Evolutionary conservation across 2,113 vertebrate species (phyloP).

Genomic region (Sceloporus tristichus): DNA sequence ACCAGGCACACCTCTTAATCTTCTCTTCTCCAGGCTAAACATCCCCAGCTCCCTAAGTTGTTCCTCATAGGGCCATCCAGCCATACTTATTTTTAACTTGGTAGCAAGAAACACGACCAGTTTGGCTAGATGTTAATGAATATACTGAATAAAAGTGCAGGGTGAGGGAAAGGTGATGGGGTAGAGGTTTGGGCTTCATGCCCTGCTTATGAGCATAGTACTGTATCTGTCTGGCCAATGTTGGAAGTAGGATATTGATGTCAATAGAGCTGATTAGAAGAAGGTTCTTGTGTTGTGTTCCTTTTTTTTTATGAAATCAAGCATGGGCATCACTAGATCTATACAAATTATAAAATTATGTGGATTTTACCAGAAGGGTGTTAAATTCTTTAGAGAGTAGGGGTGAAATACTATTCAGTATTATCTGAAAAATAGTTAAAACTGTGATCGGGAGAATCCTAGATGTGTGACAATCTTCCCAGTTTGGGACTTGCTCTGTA

Average conservation of each 20-base stretch:
- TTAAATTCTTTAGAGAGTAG: neutral
- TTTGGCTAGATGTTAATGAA: neutral
- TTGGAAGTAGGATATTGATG: neutral
- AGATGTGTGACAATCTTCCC: too few species aligned
- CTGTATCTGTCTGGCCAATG: neutral
- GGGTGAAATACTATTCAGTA: too few species aligned
- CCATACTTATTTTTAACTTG: neutral
- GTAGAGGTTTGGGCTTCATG: neutral
- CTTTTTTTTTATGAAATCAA: neutral
- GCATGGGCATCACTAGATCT: neutral
- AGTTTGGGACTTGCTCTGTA: too few species aligned
- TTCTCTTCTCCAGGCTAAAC: too few species aligned
- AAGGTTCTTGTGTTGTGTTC: neutral
- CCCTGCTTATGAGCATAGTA: neutral
- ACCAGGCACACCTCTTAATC: too few species aligned
- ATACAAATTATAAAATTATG: neutral
- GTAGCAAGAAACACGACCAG: neutral
- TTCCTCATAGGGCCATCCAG: too few species aligned
- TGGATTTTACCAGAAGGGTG: neutral
- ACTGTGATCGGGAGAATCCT: too few species aligned
- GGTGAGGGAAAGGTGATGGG: neutral
- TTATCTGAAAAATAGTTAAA: too few species aligned
- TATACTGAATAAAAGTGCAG: neutral
- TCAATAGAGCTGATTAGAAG: neutral
- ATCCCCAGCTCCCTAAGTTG: too few species aligned